Evolutionary conservation across 2,113 vertebrate species (phyloP), one percentile per base, ranked within the genome.

Genomic region (Callospermophilus lateralis): DNA sequence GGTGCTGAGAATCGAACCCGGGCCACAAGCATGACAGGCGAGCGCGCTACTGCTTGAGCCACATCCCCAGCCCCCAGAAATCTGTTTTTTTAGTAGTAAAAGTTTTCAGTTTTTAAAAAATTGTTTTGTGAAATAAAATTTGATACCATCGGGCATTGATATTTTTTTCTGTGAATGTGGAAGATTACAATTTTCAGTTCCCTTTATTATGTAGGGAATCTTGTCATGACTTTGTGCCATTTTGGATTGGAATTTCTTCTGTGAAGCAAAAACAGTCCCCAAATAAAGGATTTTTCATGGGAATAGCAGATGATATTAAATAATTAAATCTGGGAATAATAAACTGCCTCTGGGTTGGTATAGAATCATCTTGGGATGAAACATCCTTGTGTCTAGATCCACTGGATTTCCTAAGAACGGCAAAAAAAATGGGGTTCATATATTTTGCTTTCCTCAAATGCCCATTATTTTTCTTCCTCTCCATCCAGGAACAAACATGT

Each of bases 261-360:
- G 99, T 99, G 80, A 96, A 99, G 97, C 98, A 98, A 98, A 99
- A 99, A 94, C 97, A 98, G 94, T 99, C 99, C 99, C 99, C 99
- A 97, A 98, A 99, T 20, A 98, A 96, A 89, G 99, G 97, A 97
- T 99, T 99, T 97, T 99, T 22, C 20, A 99, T 98, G 84, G 99
- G 99, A 73, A 99, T 97, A 90, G 99, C 99, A 51, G 98, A 98
- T 12, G 98, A 97, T 58, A 99, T 98, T 97, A 99, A 99, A 89
- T 99, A 99, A 92, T 98, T 97, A 97, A 99, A 99, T 58, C 98
- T 99, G 98, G 99, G 89, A 92, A 99, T 37, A 1, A 98, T 99
- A 95, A 99, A 99, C 8, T 98, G 88, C 2, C 95, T 79, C n/a
- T 98, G 98, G 45, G 98, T 96, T 84, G 98, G 97, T 92, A 97